These are phyloP conservation scores for Polypedilum vanderplanki DNA, from an alignment of 1,140 invertebrate species.

Conservation along the genomic window DNA sequence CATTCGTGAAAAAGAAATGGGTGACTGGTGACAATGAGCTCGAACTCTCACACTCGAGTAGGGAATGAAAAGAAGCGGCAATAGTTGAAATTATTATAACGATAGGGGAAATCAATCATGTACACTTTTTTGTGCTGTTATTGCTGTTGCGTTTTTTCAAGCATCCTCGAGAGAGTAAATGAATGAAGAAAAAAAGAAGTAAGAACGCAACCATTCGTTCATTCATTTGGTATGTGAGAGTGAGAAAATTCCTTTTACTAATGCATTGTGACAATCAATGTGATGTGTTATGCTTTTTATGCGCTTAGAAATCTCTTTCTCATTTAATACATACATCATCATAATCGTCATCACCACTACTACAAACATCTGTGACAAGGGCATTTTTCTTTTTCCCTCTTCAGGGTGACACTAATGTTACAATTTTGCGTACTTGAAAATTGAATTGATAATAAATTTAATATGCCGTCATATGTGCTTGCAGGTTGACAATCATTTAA, in stretches of 20 bases:
- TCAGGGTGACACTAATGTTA: constrained; percentile 11
- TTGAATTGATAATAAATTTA: constrained; percentile 3
- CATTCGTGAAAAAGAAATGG: constrained; percentile 5
- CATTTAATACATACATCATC: not conserved
- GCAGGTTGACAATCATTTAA: not conserved
- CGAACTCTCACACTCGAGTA: too few species aligned
- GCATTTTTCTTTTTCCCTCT: not conserved
- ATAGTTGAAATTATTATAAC: not conserved
- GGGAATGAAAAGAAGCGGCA: not conserved
- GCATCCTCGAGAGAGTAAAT: not conserved
- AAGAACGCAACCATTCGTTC: not conserved
- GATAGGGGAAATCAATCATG: constrained; percentile 17
- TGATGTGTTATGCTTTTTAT: not conserved
- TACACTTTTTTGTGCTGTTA: not conserved
- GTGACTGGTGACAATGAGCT: not conserved
- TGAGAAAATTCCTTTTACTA: not conserved
- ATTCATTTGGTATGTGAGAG: not conserved
- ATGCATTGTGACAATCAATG: not conserved
- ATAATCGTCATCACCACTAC: not conserved
- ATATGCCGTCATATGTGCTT: constrained; percentile 11
- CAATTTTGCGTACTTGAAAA: constrained; percentile 3
- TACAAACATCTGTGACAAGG: not conserved
- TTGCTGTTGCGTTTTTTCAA: not conserved
- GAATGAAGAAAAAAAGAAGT: not conserved
- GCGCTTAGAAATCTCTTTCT: not conserved